Evolutionary conservation across 2,797 vertebrate species (phyloP).

Genomic region (Ibycter americanus): DNA sequence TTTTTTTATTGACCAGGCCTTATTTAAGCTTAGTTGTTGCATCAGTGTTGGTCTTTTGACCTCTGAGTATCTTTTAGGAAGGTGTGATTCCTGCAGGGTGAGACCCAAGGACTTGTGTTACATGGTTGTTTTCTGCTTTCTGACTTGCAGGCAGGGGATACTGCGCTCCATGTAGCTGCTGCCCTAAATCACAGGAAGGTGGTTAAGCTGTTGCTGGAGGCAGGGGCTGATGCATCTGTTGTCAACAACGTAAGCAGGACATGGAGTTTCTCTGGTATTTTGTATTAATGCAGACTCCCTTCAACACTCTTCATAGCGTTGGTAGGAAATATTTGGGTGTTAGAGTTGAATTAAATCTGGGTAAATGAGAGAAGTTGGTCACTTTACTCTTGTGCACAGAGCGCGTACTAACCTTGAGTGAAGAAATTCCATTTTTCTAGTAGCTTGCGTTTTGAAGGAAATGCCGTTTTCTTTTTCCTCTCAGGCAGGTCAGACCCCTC

Average conservation of each 20-base stretch:
- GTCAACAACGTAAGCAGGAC: conserved; percentile 86
- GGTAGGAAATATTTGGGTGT: neutral
- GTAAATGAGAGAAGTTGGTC: neutral
- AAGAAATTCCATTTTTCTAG: neutral
- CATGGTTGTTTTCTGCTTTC: conserved; percentile 38
- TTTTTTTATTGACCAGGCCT: neutral
- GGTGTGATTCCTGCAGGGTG: neutral
- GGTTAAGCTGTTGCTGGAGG: conserved; percentile 89
- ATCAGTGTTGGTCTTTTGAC: neutral
- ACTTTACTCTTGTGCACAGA: neutral
- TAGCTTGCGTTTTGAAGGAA: neutral
- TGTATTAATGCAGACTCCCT: neutral
- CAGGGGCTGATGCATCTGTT: conserved; percentile 86
- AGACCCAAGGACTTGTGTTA: neutral
- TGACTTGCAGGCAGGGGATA: conserved; percentile 86
- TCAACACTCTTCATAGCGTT: neutral
- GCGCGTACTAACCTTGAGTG: neutral
- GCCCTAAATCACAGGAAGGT: conserved; percentile 94
- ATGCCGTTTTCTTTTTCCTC: neutral
- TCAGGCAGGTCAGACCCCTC: conserved; percentile 88
- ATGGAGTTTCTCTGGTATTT: neutral
- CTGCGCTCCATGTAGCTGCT: conserved; percentile 91
- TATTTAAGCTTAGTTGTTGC: neutral
- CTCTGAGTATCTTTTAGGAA: neutral
- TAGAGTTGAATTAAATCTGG: neutral